Evolutionary conservation across 2,797 vertebrate species (phyloP).

Genomic region (Anisognathus igniventris): DNA sequence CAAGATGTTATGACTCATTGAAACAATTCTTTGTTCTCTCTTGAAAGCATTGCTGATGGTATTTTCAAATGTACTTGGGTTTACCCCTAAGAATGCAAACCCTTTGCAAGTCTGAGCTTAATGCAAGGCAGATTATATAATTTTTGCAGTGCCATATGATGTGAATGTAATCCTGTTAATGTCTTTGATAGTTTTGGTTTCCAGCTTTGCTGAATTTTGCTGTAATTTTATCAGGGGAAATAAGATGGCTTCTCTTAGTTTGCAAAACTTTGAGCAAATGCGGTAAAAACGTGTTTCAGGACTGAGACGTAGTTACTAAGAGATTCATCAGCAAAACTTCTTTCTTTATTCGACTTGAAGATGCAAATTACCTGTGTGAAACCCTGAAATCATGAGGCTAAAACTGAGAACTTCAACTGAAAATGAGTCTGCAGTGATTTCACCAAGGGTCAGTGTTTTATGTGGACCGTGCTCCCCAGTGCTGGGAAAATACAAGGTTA

Average conservation of each 20-base stretch:
- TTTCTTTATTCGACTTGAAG: neutral
- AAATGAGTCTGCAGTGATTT: neutral
- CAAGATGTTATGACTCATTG: constrained; percentile 69
- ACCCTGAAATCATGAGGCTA: neutral
- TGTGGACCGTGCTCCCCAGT: neutral
- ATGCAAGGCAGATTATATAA: constrained; percentile 3
- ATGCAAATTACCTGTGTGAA: neutral
- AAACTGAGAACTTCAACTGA: neutral
- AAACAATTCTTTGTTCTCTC: constrained; percentile 72
- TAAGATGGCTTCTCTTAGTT: neutral
- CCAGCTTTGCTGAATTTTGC: neutral
- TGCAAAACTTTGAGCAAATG: neutral
- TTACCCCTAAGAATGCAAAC: constrained; percentile 47
- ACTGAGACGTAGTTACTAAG: neutral
- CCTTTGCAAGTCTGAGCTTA: constrained; percentile 32
- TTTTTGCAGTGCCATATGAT: neutral
- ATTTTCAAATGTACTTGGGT: constrained; percentile 60
- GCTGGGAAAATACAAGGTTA: neutral
- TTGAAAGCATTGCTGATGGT: constrained; percentile 52
- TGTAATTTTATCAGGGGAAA: neutral
- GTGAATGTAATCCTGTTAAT: neutral
- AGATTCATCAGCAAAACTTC: neutral
- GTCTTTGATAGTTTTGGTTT: neutral
- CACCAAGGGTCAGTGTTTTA: neutral
- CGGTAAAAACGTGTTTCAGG: neutral